Evolutionary conservation across 2,888 invertebrate species (phyloP), one percentile per base, ranked within the genome.

Genomic region (Agriopis leucophaearia): DNA sequence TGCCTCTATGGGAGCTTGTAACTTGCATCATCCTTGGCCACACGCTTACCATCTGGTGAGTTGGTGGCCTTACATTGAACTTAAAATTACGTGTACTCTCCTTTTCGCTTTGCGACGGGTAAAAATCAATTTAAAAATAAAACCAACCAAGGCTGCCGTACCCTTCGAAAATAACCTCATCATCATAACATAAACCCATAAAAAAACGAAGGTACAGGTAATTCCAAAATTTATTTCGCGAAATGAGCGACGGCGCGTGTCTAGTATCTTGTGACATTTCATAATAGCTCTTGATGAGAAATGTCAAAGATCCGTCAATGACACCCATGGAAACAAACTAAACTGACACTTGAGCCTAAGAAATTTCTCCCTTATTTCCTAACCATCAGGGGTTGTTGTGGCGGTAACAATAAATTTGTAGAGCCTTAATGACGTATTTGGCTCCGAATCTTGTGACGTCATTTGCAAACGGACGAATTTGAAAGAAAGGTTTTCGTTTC

Each of bases 251-350:
- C 72, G 72, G 69, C 65, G 69, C 75, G 74, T 72, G 72, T 69
- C 71, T 62, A 71, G 68, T 74, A 66, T 64, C 69, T 44, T n/a
- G 59, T 69, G 74, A 75, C 74, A 76, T 83, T 82, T 78, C 75
- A 74, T 81, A 84, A 82, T 78, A 75, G 75, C 75, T 69, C 80
- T 80, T 78, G 71, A 80, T 84, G 83, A 86, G 78, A 83, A 85
- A 86, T 83, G 83, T 69, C 72, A 64, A 70, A 78, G 73, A 86
- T 87, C 77, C 79, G 74, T 86, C 86, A 87, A 84, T 84, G 86
- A 85, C 87, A 75, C 74, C 72, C 65, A 57, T 62, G 13, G n/a
- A 7, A 55, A 61, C 47, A 51, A 66, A 48, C 12, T 48, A 15
- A 61, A 59, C 59, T 45, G 50, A 8, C n/a, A 5, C 55, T 9